These are phyloP conservation scores for Suricata suricatta DNA, from an alignment of 2,113 vertebrate species.

Conservation along the genomic window DNA sequence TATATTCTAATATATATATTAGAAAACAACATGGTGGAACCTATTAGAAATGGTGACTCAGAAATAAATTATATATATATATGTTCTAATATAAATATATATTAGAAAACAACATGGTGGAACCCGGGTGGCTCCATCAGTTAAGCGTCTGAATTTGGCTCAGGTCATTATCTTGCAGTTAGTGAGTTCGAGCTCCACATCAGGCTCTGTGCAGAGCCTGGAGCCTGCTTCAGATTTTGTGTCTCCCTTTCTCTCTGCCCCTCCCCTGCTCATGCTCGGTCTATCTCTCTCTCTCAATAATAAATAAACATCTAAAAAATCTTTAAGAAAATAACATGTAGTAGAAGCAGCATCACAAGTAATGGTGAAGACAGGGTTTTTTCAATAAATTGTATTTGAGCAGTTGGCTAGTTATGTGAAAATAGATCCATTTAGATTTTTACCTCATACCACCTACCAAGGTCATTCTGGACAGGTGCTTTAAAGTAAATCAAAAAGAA, in stretches of 20 bases:
- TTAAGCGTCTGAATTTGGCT: too few relatives aligned
- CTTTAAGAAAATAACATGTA: neutral
- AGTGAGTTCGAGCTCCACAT: too few relatives aligned
- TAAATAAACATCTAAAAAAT: too few relatives aligned
- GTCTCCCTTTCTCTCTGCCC: too few relatives aligned
- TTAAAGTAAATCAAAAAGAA: neutral
- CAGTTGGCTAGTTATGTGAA: neutral
- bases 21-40: neutral
- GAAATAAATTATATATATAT: neutral
- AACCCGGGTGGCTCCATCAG: too few relatives aligned
- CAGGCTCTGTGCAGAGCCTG: too few relatives aligned
- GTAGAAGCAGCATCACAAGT: neutral
- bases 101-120: neutral
- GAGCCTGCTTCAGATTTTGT: too few relatives aligned
- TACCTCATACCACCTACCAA: neutral
- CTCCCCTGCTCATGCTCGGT: too few relatives aligned
- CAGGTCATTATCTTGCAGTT: too few relatives aligned
- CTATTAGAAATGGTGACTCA: neutral
- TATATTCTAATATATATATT: neutral
- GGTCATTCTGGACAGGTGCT: neutral
- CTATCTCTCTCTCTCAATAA: too few relatives aligned
- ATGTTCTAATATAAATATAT: neutral
- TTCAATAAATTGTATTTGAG: neutral
- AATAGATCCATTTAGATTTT: neutral
- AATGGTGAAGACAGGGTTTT: neutral